Conservation (phyloP, 2,113 vertebrate species). For the Callorhinus ursinus region DNA sequence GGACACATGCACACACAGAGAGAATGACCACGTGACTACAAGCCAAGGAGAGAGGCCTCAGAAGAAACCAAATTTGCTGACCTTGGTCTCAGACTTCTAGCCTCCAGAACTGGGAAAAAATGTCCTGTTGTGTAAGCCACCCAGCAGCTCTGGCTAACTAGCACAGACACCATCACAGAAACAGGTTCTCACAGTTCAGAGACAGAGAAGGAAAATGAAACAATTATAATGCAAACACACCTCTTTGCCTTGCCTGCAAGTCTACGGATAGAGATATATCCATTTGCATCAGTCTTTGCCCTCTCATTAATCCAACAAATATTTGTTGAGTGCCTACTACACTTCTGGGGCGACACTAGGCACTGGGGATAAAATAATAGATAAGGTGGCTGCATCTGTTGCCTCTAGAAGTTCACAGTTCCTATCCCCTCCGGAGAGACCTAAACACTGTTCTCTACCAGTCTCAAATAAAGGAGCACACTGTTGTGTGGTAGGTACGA, state of each 20-base stretch:
- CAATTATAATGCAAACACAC: background rate
- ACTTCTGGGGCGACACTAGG: background rate
- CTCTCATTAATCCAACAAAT: background rate
- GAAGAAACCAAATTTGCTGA: background rate
- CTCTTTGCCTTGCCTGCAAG: background rate
- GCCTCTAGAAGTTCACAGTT: background rate
- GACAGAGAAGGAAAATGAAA: background rate
- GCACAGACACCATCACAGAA: background rate
- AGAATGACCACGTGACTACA: background rate
- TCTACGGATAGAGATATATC: background rate
- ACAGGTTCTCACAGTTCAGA: background rate
- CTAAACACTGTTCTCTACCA: background rate
- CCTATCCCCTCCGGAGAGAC: background rate
- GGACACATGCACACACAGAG: fast-evolving
- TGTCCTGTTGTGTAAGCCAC: background rate
- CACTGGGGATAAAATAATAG: background rate
- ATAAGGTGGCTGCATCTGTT: background rate
- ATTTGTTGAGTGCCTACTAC: background rate
- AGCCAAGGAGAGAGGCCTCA: background rate
- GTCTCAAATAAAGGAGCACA: background rate
- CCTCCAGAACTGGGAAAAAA: background rate
- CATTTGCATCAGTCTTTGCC: background rate
- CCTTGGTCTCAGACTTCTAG: background rate
- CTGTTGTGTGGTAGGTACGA: fast-evolving
- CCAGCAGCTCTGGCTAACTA: background rate